Evolutionary conservation across 2,888 invertebrate genomes (phyloP), one percentile per base, ranked within the genome.

Genomic region (Syritta pipiens): DNA sequence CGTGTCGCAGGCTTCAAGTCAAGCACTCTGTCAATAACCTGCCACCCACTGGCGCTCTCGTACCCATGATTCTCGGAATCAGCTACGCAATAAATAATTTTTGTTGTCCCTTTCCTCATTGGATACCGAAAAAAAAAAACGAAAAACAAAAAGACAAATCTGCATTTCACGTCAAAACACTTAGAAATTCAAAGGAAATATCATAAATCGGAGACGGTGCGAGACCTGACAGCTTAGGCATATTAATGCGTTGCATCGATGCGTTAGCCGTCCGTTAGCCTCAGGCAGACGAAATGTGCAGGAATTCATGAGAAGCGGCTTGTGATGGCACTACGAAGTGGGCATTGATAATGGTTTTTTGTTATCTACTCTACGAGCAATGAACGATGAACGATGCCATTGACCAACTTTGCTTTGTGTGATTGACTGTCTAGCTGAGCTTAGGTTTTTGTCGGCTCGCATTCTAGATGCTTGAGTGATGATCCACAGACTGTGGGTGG

Each of bases 181-280:
- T 48, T 55, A 55, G 35, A 60, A 67, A 72, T 72, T 67, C 77
- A 53, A 72, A 72, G 72, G 65, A 72, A 77, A 77, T 77, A 71
- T 77, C 65, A 75, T 69, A 75, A 49, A 6, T 67, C 55, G 55
- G 53, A 60, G 20, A 55, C 37, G 72, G 42, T 60, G 10, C 20
- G 17, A 7, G 40, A 57, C 46, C 53, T 32, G 63, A 72, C 72
- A 20, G 17, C 53, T 17, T 57, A 24, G 60, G 60, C 37, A 77
- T 77, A 77, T 46, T 72, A 65, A 72, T 77, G 40, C 77, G 55
- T 46, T 9, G 24, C 26, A 12, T 46, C 53, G 65, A 28, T 65
- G 46, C 51, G 65, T 77, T n/a, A n/a, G n/a, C 28, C 60, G 77
- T 77, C 77, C 77, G 77, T 77, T 77, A 77, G 72, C 65, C 72